Evolutionary conservation across 2,113 vertebrate species (phyloP), one percentile per base, ranked within the genome.

Genomic region (Symphodus melops): DNA sequence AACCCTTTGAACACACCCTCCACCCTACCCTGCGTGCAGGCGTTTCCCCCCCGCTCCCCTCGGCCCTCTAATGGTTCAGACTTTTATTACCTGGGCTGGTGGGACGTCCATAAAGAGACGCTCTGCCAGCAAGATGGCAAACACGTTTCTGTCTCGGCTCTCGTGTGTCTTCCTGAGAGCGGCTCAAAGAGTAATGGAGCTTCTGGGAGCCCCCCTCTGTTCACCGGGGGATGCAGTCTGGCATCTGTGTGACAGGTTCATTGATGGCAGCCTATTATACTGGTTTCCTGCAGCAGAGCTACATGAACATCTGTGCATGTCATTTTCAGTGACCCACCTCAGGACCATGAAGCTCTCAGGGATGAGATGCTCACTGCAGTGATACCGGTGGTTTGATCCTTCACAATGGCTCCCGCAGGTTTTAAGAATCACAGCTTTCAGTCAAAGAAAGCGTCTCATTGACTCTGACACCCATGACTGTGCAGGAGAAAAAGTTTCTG

Each of bases 261-360:
- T 84, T 75, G 71, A 81, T 70, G 85, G 80, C 73, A 85, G 57
- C 70, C 60, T 75, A 70, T 88, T 87, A 81, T 86, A 87, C 86
- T 84, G 77, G 81, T 75, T 83, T 84, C 87, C 83, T 88, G 84
- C 77, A 84, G 75, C 68, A 77, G 39, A 77, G 57, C 56, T 59
- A 76, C 54, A 39, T 65, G 72, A 86, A 88, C 90, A 90, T 93
- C 86, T 92, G 87, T 77, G 82, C 62, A 71, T 83, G 78, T 75
- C 52, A 63, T 89, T 91, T 86, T 72, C 81, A 73, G 71, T 87
- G 86, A 79, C 79, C 82, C 84, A 69, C 59, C 81, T 88, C 82
- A 55, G 68, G 70, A 69, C 80, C 44, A 28, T 19, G 25, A 68
- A 84, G 20, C 62, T 49, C n/a, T 11, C 14, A 46, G 77, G 59